Base-by-base conservation (phyloP, 2,888 invertebrate species). In the Villa cingulata region DNA sequence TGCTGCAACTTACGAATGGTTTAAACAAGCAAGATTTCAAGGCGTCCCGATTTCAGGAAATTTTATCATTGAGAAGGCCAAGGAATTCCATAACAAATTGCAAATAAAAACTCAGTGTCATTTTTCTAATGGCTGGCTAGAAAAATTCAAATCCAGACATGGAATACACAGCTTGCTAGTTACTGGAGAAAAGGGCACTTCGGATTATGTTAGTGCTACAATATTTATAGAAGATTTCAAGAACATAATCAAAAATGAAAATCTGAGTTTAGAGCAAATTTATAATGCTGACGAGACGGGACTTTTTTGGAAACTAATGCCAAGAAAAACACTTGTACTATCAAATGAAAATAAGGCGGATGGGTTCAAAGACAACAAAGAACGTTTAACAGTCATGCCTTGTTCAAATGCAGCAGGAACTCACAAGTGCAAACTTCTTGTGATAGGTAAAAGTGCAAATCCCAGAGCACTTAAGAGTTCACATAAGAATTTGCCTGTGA, bases 221-320 rank as follows among this genome's bases (percentile, higher is more conserved):
- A 23, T 48, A 32, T 44, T 48, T 34, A 37, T 44, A 3, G 46
- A 46, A 40, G 37, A 45, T 20, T 37, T 48, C 29, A 18, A 16
- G 20, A 19, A 46, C 27, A n/a, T 43, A 19, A 43, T 49, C 16
- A 7, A 43, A 49, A 36, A 14, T 34, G 42, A 49, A 39, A 39
- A 49, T 43, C 39, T 45, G 5, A 42, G n/a, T 12, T 23, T 34
- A 16, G 39, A 43, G 4, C 49, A 49, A 43, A 43, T 49, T 36
- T 49, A 49, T 29, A 49, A 46, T 43, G 40, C 37, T 9, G 43
- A 43, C 34, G 41, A 49, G 43, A 49, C 46, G 4, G 43, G 43
- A 3, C 37, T 43, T 19, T 49, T 49, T 43, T 49, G 49, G 45
- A 49, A 43, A 34, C 18, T 23, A 16, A 17, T 47, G 42, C 43